phyloP scores from a whole-genome alignment of 1,140 invertebrate genomes.

The Chironomus tepperi region DNA sequence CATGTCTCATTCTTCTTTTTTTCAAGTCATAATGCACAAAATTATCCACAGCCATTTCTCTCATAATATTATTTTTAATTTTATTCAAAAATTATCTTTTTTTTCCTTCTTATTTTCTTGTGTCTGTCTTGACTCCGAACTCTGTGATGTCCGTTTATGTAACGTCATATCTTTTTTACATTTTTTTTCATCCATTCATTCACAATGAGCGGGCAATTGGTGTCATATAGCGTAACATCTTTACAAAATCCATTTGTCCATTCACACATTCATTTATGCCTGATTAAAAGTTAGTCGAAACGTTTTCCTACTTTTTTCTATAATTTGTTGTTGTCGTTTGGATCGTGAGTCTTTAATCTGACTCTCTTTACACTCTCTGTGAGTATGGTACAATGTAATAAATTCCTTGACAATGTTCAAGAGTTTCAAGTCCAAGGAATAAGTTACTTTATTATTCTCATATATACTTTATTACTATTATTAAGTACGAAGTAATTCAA shows the following conservation, averaged over 20 bases:
- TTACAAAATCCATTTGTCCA: constrained; percentile 3
- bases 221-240: constrained; percentile 7
- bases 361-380: too few species aligned
- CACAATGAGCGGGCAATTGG: not conserved
- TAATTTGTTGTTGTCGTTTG: too few species aligned
- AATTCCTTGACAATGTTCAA: not conserved
- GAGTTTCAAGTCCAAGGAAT: not conserved
- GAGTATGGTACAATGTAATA: too few species aligned
- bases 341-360: too few species aligned
- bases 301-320: not conserved
- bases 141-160: not conserved
- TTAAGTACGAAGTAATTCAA: too few species aligned
- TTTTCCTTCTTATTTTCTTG: not conserved
- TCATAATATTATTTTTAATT: not conserved
- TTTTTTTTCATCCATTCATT: not conserved
- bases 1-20: too few species aligned
- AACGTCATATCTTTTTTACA: not conserved
- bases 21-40: not conserved
- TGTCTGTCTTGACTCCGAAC: not conserved
- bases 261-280: not conserved
- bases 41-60: constrained; percentile 6
- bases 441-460: not conserved
- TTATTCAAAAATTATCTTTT: not conserved
- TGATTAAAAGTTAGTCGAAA: not conserved
- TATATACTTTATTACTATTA: not conserved